Base-by-base conservation (phyloP, 2,888 invertebrate species). In the Amphipoea oculea region DNA sequence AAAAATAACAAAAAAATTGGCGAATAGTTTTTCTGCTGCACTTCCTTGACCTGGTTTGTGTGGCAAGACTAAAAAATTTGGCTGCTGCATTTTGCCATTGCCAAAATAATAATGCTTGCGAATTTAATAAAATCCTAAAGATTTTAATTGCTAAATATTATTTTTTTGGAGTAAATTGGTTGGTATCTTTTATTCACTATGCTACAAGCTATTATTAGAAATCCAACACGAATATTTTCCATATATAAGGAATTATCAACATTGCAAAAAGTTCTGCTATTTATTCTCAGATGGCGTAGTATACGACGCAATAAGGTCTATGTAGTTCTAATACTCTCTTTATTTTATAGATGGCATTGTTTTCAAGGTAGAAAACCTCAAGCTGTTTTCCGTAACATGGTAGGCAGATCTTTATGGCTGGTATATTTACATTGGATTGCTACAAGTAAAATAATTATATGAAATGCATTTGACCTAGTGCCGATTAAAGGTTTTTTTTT, bases 11-110 rank as follows among this genome's bases (percentile, higher is more conserved):
- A 93, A 95, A 93, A 94, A 93, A 94, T 93, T 93, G 89, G 92
- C 90, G 90, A 93, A 89, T 91, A 91, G 89, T 90, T 86, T 91
- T 91, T 92, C 90, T 88, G 78, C 93, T 94, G 95, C 95, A 96
- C 95, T 96, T 96, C 94, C 95, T 96, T 95, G 95, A 95, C 94
- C 95, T 94, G 92, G 88, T 88, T 92, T 89, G 89, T 86, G 94
- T 95, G 92, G 91, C 93, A 88, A 94, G 90, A 85, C 73, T 86
- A 86, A 88, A 94, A 85, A 93, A 91, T 78, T 82, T 48, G 78
- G 65, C 42, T 84, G 54, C 85, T 87, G 83, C 78, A 84, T 85
- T 88, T 78, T 72, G 68, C 73, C 70, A 76, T 85, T 79, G 76
- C 86, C 73, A 86, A 76, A 78, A 75, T 1, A 79, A 60, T 66